phyloP scores from a whole-genome alignment of 2,113 vertebrate species.

The Suncus etruscus region DNA sequence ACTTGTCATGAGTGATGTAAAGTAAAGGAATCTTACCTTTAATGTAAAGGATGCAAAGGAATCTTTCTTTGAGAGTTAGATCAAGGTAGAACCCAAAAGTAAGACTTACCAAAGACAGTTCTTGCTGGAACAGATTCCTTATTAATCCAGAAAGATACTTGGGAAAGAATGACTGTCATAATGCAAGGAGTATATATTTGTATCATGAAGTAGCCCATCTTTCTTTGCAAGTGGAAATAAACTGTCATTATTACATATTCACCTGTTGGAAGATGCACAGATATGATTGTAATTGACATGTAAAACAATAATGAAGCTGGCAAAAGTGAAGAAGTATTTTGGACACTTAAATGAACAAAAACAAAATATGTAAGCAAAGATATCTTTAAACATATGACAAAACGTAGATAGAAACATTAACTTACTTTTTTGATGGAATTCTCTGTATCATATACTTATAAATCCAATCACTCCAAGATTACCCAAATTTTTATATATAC shows the following conservation, averaged over 20 bases:
- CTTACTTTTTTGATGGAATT: slow-evolving; percentile 33
- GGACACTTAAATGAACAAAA: slow-evolving; percentile 33
- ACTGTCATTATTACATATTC: slow-evolving; percentile 99
- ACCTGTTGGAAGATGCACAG: slow-evolving; percentile 89
- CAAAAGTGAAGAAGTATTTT: slow-evolving; percentile 59
- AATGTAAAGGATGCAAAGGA: slow-evolving; percentile 92
- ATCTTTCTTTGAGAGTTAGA: slow-evolving; percentile 78
- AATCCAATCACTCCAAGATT: slow-evolving; percentile 35
- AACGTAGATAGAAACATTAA: slow-evolving; percentile 20
- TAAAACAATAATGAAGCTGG: slow-evolving; percentile 46
- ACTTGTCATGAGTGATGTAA: slow-evolving; percentile 88
- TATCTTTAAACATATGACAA: slow-evolving; percentile 38
- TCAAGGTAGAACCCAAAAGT: too few species aligned
- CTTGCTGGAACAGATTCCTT: slow-evolving; percentile 98
- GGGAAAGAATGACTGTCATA: slow-evolving; percentile 98
- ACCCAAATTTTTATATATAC: neutral
- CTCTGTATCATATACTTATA: neutral
- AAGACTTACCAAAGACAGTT: slow-evolving; percentile 95
- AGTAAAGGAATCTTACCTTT: slow-evolving; percentile 89
- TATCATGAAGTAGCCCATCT: slow-evolving; percentile 99
- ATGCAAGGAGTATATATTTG: slow-evolving; percentile 98
- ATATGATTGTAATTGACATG: slow-evolving; percentile 75
- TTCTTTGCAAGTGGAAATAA: slow-evolving; percentile 97
- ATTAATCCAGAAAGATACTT: slow-evolving; percentile 99
- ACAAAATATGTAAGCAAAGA: slow-evolving; percentile 58